Base-by-base conservation (phyloP, 2,888 invertebrate species). In the Trypoxylon attenuatum region DNA sequence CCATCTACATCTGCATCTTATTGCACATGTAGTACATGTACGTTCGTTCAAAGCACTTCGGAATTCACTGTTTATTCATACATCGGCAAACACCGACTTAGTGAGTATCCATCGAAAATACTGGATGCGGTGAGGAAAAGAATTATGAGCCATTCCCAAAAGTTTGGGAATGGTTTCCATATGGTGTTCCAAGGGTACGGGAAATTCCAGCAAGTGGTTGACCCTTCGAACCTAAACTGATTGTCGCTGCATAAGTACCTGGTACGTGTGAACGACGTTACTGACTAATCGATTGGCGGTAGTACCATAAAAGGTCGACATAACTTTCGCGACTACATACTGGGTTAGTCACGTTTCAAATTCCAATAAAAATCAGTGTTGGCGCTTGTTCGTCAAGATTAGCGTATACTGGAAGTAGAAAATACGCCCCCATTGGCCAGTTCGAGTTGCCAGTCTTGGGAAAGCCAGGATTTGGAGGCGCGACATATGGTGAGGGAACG, bases 401-500 rank as follows among this genome's bases (percentile, higher is more conserved):
- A 25, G 46, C 41, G 27, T 46, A 2, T 2, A 15, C 19, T 52
- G 43, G 55, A 2, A 43, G 41, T n/a, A 49, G 62, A 19, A 49
- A 52, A 41, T 45, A 45, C 43, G 49, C 59, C 42, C 52, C 33
- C 33, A 10, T 43, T 16, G 19, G 45, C 27, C 21, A 22, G 13
- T 8, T 33, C 29, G 27, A 5, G 5, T n/a, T n/a, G n/a, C n/a
- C n/a, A n/a, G 42, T 65, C 77, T 73, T 73, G 77, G 77, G 75
- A 77, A 76, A 63, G 57, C 57, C 33, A 18, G 71, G 63, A 75
- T 73, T 69, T 47, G 38, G 52, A 49, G 41, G 42, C 59, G 38
- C 59, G 50, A 52, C 81, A 82, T 82, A 79, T 82, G 82, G 81
- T 63, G 73, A 71, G 77, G 74, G 57, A 58, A 64, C 66, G 67